Conservation (phyloP, 2,888 invertebrate genomes). For the Hetaerina titia region DNA sequence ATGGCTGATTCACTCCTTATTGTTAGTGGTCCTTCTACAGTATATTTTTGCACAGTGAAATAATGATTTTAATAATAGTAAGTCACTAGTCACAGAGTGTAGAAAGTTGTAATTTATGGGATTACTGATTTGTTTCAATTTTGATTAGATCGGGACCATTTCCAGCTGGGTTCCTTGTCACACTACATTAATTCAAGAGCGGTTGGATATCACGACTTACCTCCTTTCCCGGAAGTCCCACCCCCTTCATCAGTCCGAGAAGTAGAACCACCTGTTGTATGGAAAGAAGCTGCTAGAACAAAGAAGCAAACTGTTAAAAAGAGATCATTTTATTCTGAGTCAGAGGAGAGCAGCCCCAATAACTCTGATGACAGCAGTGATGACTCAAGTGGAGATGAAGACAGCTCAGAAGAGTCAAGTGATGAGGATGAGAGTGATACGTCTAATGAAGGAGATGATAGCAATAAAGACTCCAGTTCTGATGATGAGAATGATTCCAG, state of each 20-base stretch:
- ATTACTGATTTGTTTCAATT: background rate
- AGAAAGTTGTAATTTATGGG: background rate
- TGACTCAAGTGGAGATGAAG: slow-evolving; percentile 69
- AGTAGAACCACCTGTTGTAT: slow-evolving; percentile 79
- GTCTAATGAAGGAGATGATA: slow-evolving; percentile 69
- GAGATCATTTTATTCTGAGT: slow-evolving; percentile 83
- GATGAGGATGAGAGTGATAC: slow-evolving; percentile 70
- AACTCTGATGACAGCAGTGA: slow-evolving; percentile 71
- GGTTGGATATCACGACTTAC: slow-evolving; percentile 92
- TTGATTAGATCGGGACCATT: slow-evolving; percentile 87
- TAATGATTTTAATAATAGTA: no score
- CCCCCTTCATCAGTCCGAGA: slow-evolving; percentile 89
- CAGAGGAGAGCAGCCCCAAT: slow-evolving; percentile 76
- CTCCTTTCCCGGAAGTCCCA: slow-evolving; percentile 87
- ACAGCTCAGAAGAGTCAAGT: slow-evolving; percentile 68
- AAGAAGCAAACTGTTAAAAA: slow-evolving; percentile 78
- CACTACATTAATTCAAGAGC: slow-evolving; percentile 94
- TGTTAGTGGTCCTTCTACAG: no score
- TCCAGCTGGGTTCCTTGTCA: slow-evolving; percentile 96
- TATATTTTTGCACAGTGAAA: no score
- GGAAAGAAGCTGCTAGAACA: slow-evolving; percentile 73
- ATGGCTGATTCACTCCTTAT: no score
- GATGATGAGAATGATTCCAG: slow-evolving; percentile 48
- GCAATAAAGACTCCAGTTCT: slow-evolving; percentile 70
- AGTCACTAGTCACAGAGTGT: no score